phyloP scores from a whole-genome alignment of 1,140 invertebrate species.

The Asobara japonica region DNA sequence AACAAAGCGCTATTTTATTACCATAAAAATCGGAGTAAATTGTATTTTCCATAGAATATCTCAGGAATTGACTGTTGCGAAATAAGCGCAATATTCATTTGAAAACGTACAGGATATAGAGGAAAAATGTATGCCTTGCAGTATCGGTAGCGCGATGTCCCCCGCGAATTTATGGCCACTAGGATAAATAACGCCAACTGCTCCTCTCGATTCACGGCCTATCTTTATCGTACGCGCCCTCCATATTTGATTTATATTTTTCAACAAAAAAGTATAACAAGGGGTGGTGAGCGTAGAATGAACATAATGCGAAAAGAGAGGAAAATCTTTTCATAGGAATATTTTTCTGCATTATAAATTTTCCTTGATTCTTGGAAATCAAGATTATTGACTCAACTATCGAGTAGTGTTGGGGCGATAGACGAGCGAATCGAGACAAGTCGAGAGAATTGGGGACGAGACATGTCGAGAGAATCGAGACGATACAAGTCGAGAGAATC shows the following conservation, averaged over 20 bases:
- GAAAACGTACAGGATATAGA: background rate
- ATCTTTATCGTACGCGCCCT: constrained; percentile 23
- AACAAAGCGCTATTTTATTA: too few relatives aligned
- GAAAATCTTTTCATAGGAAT: constrained; percentile 22
- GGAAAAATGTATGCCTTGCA: constrained; percentile 26
- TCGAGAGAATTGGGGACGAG: too few relatives aligned
- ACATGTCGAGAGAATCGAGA: too few relatives aligned
- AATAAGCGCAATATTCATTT: background rate
- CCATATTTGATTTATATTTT: constrained; percentile 19
- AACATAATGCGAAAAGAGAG: constrained; percentile 41
- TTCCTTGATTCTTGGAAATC: too few relatives aligned
- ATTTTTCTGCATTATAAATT: constrained; percentile 25
- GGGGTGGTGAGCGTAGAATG: background rate
- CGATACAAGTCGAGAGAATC: too few relatives aligned
- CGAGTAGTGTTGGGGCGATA: too few relatives aligned
- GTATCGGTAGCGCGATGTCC: constrained; percentile 37
- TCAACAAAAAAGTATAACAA: background rate
- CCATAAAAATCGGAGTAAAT: too few relatives aligned
- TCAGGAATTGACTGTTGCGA: too few relatives aligned
- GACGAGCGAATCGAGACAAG: too few relatives aligned
- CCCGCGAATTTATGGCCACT: constrained; percentile 19
- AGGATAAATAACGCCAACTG: constrained; percentile 23
- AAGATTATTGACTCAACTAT: too few relatives aligned
- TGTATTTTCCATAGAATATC: too few relatives aligned
- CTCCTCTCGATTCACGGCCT: constrained; percentile 26